Evolutionary conservation across 2,113 vertebrate genomes (phyloP).

Genomic region (Albula glossodonta): DNA sequence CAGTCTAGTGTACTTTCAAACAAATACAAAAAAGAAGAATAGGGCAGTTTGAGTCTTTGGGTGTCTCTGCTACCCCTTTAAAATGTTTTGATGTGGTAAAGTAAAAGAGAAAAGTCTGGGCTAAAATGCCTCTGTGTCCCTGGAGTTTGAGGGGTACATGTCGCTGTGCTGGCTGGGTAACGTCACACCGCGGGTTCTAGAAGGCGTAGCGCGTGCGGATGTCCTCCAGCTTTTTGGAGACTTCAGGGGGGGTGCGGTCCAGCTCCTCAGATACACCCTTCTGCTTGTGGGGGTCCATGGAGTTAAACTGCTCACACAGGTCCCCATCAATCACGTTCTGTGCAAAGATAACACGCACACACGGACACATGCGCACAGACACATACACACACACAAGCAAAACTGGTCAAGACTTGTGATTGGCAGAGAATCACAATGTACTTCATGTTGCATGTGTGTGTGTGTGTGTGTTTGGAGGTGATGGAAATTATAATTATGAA

Average conservation of each 20-base stretch:
- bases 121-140: not conserved
- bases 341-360: conserved; percentile 15
- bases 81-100: not conserved
- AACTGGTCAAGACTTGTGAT: too few species aligned
- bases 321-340: conserved; percentile 98
- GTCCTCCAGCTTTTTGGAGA: conserved; percentile 98
- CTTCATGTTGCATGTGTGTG: not conserved
- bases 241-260: conserved; percentile 92
- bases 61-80: not conserved
- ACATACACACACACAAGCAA: not conserved
- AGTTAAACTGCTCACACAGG: conserved; percentile 97
- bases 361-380: not conserved
- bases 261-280: conserved; percentile 95
- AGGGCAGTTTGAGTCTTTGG: not conserved
- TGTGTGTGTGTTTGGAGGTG: not conserved
- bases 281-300: conserved; percentile 98
- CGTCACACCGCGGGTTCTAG: conserved; percentile 57
- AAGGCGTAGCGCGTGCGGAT: conserved; percentile 97
- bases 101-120: not conserved
- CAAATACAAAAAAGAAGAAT: not conserved
- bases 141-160: not conserved
- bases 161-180: too few species aligned
- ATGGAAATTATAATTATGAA: too few species aligned
- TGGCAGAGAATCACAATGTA: too few species aligned
- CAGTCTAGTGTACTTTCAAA: not conserved